These are phyloP conservation scores for Neolamprologus hecqui DNA, from an alignment of 2,113 vertebrate genomes.

Conservation along the genomic window DNA sequence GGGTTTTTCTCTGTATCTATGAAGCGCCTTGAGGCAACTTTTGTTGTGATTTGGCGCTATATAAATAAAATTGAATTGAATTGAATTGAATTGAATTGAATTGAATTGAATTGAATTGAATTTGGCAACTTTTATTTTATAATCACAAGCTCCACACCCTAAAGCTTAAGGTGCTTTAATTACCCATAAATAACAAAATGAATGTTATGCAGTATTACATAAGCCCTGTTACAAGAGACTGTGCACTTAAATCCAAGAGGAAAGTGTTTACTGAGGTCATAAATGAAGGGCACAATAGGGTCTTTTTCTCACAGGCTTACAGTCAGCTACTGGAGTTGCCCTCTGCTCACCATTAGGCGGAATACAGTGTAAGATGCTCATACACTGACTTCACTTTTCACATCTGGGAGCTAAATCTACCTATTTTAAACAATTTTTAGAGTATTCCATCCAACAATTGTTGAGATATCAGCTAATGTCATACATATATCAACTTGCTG, in stretches of 20 bases:
- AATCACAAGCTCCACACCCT: not conserved
- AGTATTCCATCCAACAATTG: not conserved
- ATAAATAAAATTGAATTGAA: too few species aligned
- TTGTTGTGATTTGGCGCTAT: too few species aligned
- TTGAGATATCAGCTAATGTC: not conserved
- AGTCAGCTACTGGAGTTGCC: not conserved
- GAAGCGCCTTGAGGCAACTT: too few species aligned
- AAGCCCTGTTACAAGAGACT: not conserved
- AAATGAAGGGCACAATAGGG: not conserved
- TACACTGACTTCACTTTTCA: not conserved
- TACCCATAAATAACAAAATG: not conserved
- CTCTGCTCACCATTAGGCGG: accelerated
- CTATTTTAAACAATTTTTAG: not conserved
- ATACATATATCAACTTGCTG: not conserved
- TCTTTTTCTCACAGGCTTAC: not conserved
- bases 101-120: too few species aligned
- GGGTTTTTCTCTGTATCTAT: too few species aligned
- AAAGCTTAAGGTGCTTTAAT: not conserved
- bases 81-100: too few species aligned
- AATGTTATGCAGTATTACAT: not conserved
- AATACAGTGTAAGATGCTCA: not conserved
- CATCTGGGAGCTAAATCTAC: not conserved
- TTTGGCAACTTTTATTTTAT: not conserved
- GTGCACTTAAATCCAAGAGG: not conserved
- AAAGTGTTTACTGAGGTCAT: not conserved